phyloP scores from a whole-genome alignment of 2,888 invertebrate species.

The Caradrina kadenii region DNA sequence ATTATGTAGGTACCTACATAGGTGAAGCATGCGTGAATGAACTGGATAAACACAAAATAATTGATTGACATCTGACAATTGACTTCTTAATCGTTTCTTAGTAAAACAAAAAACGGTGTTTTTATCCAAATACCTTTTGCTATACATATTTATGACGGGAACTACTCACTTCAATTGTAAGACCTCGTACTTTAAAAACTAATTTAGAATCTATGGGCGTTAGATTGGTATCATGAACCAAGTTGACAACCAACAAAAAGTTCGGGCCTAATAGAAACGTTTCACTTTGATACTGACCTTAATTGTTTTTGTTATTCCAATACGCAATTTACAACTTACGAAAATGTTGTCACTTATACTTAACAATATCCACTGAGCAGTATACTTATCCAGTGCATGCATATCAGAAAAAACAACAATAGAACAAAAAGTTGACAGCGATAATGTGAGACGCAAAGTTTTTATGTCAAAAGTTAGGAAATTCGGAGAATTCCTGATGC shows the following conservation, averaged over 20 bases:
- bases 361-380: constrained; percentile 16
- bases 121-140: constrained; percentile 17
- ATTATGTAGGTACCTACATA: too few relatives aligned
- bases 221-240: neutral
- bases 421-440: constrained; percentile 25
- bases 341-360: neutral
- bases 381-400: constrained; percentile 9
- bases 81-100: neutral
- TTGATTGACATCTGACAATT: constrained; percentile 35
- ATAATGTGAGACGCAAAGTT: constrained; percentile 2
- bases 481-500: neutral
- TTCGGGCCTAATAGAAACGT: neutral
- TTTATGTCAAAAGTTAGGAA: neutral
- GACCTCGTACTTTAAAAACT: neutral
- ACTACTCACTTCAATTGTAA: neutral
- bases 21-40: constrained; percentile 5
- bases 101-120: neutral
- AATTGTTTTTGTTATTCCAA: neutral
- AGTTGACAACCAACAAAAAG: neutral
- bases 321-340: constrained; percentile 5
- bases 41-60: constrained; percentile 8
- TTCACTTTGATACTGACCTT: neutral
- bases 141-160: neutral
- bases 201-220: neutral
- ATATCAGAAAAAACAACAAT: constrained; percentile 34